These are phyloP conservation scores for Tyto alba DNA, from an alignment of 2,113 vertebrate species.

Conservation along the genomic window DNA sequence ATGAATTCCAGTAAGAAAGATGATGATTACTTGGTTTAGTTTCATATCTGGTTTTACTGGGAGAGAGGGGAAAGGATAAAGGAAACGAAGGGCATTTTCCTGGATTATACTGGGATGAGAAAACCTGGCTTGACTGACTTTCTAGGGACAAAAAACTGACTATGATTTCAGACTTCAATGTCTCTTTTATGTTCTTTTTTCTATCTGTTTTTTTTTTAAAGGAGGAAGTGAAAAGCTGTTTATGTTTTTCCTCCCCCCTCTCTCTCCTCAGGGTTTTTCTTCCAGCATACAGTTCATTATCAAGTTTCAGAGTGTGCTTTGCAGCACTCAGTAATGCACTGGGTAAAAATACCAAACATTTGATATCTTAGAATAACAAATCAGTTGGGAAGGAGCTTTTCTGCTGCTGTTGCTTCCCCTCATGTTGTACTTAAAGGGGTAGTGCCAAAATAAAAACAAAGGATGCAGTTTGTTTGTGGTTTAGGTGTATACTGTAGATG, in stretches of 20 bases:
- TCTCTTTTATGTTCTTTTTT: neutral
- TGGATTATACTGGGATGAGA: neutral
- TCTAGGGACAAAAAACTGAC: neutral
- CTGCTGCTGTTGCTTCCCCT: neutral
- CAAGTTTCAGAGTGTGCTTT: slow-evolving; percentile 26
- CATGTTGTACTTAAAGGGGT: neutral
- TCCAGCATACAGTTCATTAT: neutral
- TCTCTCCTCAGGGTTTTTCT: slow-evolving; percentile 4
- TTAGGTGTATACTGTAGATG: neutral
- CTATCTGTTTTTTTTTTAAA: neutral
- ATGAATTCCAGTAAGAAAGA: neutral
- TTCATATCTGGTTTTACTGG: neutral
- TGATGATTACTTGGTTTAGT: neutral
- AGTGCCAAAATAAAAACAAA: neutral
- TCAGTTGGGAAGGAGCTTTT: slow-evolving; percentile 3
- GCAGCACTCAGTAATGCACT: slow-evolving; percentile 20
- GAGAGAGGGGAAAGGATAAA: neutral
- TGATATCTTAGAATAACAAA: slow-evolving; percentile 30
- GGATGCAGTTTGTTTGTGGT: neutral
- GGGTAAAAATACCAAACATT: slow-evolving; percentile 32
- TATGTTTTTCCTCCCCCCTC: neutral
- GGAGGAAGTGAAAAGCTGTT: neutral
- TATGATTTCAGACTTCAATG: neutral
- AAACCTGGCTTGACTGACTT: neutral
- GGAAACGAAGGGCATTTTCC: neutral